Evolutionary conservation across 2,888 invertebrate species (phyloP).

Genomic region (Hydriomena furcata): DNA sequence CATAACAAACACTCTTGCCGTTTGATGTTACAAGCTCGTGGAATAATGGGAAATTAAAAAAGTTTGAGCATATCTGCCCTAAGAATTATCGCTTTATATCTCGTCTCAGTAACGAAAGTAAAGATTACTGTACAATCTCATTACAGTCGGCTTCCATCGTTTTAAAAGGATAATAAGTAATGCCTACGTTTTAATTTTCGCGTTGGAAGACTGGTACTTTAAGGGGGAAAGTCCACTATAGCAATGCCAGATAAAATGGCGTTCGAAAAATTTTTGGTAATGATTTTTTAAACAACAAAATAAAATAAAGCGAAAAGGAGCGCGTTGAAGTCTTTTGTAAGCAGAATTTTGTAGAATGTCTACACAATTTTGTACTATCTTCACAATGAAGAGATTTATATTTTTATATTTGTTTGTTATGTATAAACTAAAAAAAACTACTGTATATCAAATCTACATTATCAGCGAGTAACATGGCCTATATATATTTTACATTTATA

Average conservation of each 20-base stretch:
- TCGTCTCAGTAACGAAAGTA: slow-evolving; percentile 58
- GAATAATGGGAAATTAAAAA: slow-evolving; percentile 3
- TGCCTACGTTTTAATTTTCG: slow-evolving; percentile 56
- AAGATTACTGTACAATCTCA: slow-evolving; percentile 68
- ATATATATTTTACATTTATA: too few species aligned
- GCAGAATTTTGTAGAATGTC: background rate
- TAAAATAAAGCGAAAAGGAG: background rate
- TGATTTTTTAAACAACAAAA: too few species aligned
- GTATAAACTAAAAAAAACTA: too few species aligned
- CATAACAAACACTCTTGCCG: too few species aligned
- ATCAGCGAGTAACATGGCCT: too few species aligned
- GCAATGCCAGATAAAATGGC: background rate
- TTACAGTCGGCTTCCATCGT: slow-evolving; percentile 53
- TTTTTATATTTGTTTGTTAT: too few species aligned
- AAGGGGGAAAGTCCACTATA: slow-evolving; percentile 5
- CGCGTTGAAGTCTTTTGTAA: slow-evolving; percentile 6
- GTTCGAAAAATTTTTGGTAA: too few species aligned
- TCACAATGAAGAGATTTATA: too few species aligned
- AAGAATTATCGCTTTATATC: slow-evolving; percentile 38
- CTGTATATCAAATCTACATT: too few species aligned
- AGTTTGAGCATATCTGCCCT: slow-evolving; percentile 11
- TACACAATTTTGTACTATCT: too few species aligned
- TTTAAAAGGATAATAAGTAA: slow-evolving; percentile 60
- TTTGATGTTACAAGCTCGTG: too few species aligned
- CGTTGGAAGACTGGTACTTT: slow-evolving; percentile 36